These are phyloP conservation scores for Corythaixoides concolor DNA, from an alignment of 2,113 vertebrate species.

Conservation along the genomic window DNA sequence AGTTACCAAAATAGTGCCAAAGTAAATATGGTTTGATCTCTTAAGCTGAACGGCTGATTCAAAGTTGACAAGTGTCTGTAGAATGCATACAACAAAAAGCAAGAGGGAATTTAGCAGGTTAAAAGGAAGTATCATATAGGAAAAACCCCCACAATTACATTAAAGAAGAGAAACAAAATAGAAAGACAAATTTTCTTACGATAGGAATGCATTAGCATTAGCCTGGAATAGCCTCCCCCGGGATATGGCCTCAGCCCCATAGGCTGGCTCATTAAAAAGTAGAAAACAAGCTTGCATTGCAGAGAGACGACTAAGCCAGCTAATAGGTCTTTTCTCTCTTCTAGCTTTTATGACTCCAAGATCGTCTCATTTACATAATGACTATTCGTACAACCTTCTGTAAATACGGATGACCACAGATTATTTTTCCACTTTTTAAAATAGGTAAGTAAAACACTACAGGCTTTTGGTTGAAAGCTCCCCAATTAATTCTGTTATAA, in stretches of 20 bases:
- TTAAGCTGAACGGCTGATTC: neutral
- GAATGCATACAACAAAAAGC: neutral
- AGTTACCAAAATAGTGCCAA: neutral
- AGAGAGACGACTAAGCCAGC: slow-evolving; percentile 44
- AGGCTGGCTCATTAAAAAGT: slow-evolving; percentile 57
- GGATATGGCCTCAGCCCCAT: slow-evolving; percentile 28
- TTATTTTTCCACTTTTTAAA: slow-evolving; percentile 52
- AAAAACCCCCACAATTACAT: neutral
- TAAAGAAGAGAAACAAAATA: slow-evolving; percentile 23
- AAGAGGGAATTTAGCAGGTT: neutral
- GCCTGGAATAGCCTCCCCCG: slow-evolving; percentile 18
- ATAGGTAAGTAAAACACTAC: neutral
- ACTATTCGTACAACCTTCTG: slow-evolving; percentile 12
- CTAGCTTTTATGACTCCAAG: slow-evolving; percentile 27
- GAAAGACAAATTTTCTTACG: slow-evolving; percentile 1
- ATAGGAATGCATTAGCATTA: slow-evolving; percentile 40
- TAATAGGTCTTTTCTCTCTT: slow-evolving; percentile 49
- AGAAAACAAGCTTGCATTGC: slow-evolving; percentile 38
- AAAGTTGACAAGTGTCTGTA: neutral
- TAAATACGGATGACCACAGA: slow-evolving; percentile 44
- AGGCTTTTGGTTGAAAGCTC: slow-evolving; percentile 37
- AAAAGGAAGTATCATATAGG: neutral
- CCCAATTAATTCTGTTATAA: slow-evolving; percentile 52
- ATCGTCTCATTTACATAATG: slow-evolving; percentile 59
- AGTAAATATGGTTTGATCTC: neutral